Evolutionary conservation across 2,113 vertebrate genomes (phyloP), one percentile per base, ranked within the genome.

Genomic region (Saccopteryx leptura): DNA sequence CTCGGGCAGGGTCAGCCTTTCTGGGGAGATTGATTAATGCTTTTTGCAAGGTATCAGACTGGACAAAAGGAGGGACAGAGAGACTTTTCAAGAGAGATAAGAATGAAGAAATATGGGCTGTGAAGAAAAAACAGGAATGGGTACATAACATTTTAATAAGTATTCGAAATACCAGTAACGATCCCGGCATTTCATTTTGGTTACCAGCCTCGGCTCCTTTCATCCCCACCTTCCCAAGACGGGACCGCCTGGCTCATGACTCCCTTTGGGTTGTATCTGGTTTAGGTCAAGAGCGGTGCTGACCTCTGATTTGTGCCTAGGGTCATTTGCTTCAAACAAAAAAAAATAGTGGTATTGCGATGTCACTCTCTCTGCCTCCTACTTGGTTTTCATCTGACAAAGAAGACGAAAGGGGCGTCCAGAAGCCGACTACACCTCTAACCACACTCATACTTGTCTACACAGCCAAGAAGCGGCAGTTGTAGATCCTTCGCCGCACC

Each of bases 221-320:
- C 18, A 26, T 33, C 13, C 26, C 61, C 4, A 7, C 1, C 1
- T 4, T 65, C 72, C 24, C 3, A 9, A 84, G 28, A 66, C 5
- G 7, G 15, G 5, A 5, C 0, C 1, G 6, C 2, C 1, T 1
- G 54, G 31, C 8, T 71, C 13, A 9, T 28, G 26, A 21, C 12
- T 3, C 46, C 17, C 17, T 48, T 56, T 9, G 1, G 5, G 31
- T 54, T 48, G 18, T 14, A 66, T 15, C 1, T 65, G 68, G 4
- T 28, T 89, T 61, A 18, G 23, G 15, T 14, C 72, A 56, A 83
- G 28, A 82, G 26, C 21, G 28, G 21, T 21, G 13, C 9, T 21
- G 5, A 33, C 15, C 46, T 65, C 12, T 17, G 58, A 33, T 68
- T 26, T 95, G 66, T 48, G 12, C 7, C 19, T 69, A 3, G 2